Evolutionary conservation across 2,797 vertebrate species (phyloP).

Genomic region (Tachyglossus aculeatus): DNA sequence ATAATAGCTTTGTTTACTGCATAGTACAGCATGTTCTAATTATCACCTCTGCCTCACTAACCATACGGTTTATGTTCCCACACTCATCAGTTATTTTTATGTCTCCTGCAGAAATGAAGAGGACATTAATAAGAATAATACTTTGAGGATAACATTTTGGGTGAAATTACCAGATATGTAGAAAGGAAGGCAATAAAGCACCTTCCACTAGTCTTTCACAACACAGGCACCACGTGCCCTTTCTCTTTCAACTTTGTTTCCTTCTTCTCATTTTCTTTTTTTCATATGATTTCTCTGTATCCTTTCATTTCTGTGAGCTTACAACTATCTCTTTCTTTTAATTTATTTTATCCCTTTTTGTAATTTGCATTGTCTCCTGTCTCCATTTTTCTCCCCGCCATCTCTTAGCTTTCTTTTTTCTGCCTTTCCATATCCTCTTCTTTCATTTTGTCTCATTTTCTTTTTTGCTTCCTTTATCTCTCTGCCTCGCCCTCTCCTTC

Average conservation of each 20-base stretch:
- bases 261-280: too few relatives aligned
- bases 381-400: not conserved
- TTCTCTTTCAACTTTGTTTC: too few relatives aligned
- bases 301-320: not conserved
- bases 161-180: too few relatives aligned
- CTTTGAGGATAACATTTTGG: slow-evolving; percentile 58
- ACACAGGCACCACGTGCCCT: too few relatives aligned
- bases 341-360: not conserved
- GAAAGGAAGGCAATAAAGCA: slow-evolving; percentile 22
- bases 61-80: slow-evolving; percentile 73
- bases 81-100: slow-evolving; percentile 79
- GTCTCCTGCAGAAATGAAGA: slow-evolving; percentile 71
- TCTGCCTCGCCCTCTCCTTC: not conserved
- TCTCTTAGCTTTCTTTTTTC: not conserved
- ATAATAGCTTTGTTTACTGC: slow-evolving; percentile 81
- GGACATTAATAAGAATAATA: slow-evolving; percentile 76
- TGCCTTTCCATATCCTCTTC: not conserved
- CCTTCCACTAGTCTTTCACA: too few relatives aligned
- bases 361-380: not conserved
- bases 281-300: not conserved
- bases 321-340: not conserved
- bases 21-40: slow-evolving; percentile 78
- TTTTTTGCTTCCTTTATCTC: not conserved
- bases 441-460: slow-evolving; percentile 7
- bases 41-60: slow-evolving; percentile 79